These are phyloP conservation scores for Danaus chrysippus DNA, from an alignment of 2,888 invertebrate genomes.

Conservation along the genomic window DNA sequence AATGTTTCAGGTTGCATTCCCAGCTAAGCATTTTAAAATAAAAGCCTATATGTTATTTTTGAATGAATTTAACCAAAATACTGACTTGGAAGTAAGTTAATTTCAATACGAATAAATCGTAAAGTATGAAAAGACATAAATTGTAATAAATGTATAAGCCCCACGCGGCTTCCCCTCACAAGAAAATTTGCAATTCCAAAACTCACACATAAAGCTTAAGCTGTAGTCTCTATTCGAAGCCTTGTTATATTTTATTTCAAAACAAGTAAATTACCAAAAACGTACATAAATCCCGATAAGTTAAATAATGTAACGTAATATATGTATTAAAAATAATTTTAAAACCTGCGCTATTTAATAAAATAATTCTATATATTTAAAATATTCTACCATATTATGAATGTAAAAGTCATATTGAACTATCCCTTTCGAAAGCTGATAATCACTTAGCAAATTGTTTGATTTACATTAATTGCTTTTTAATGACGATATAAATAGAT, in stretches of 20 bases:
- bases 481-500: no score
- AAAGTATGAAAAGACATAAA: slow-evolving; percentile 33
- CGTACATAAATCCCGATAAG: neutral
- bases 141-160: slow-evolving; percentile 35
- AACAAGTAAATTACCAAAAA: slow-evolving; percentile 3
- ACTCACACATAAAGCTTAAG: slow-evolving; percentile 27
- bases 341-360: no score
- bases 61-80: neutral
- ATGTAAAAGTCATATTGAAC: no score
- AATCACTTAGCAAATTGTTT: no score
- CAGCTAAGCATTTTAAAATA: no score
- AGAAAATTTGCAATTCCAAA: slow-evolving; percentile 38
- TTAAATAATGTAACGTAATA: neutral
- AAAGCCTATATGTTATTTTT: no score
- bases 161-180: slow-evolving; percentile 29
- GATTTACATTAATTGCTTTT: no score
- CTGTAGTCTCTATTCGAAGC: slow-evolving; percentile 22
- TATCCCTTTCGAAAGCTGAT: no score
- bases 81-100: slow-evolving; percentile 11
- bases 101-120: slow-evolving; percentile 29
- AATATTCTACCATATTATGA: no score
- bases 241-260: slow-evolving; percentile 18
- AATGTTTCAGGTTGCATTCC: no score
- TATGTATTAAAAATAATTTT: no score
- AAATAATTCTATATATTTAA: no score